These are phyloP conservation scores for Plotosus lineatus DNA, from an alignment of 2,113 vertebrate genomes.

Conservation along the genomic window DNA sequence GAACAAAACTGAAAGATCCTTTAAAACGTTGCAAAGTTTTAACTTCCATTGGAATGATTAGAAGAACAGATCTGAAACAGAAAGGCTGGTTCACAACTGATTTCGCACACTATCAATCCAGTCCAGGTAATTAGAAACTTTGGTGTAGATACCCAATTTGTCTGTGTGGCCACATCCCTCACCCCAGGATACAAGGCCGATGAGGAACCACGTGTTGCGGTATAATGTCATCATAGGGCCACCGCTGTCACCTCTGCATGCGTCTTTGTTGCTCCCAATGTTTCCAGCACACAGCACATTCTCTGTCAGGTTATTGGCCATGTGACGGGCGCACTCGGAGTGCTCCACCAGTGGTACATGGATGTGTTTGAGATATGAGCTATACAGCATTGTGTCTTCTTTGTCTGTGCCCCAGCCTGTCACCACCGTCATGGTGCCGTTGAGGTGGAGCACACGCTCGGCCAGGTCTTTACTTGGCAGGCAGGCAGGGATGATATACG, in stretches of 20 bases:
- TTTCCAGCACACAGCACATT: constrained; percentile 90
- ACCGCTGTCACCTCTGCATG: constrained; percentile 90
- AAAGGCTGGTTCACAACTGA: not conserved
- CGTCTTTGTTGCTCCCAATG: constrained; percentile 73
- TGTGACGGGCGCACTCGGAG: constrained; percentile 67
- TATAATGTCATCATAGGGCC: constrained; percentile 88
- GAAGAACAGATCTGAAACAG: not conserved
- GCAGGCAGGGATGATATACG: constrained; percentile 78
- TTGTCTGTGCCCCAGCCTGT: constrained; percentile 83
- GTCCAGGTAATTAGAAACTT: constrained; percentile 85
- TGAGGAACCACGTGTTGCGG: constrained; percentile 85
- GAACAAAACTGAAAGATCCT: no score
- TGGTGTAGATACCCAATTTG: constrained; percentile 93
- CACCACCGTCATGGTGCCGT: constrained; percentile 75
- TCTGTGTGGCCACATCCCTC: constrained; percentile 83
- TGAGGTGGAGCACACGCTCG: constrained; percentile 74
- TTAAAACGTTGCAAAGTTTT: no score
- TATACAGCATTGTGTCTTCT: constrained; percentile 50
- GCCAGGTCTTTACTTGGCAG: constrained; percentile 78
- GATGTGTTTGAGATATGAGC: constrained; percentile 77
- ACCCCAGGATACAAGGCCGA: constrained; percentile 95
- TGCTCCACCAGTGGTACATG: constrained; percentile 74
- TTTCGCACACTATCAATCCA: constrained; percentile 78
- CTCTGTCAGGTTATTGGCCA: constrained; percentile 71
- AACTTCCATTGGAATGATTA: constrained; percentile 63